Percentiles rank a stretch among this genome's conserved stretches.
phyloP scores from a whole-genome alignment of 2,113 vertebrate species.

The Sander lucioperca region DNA sequence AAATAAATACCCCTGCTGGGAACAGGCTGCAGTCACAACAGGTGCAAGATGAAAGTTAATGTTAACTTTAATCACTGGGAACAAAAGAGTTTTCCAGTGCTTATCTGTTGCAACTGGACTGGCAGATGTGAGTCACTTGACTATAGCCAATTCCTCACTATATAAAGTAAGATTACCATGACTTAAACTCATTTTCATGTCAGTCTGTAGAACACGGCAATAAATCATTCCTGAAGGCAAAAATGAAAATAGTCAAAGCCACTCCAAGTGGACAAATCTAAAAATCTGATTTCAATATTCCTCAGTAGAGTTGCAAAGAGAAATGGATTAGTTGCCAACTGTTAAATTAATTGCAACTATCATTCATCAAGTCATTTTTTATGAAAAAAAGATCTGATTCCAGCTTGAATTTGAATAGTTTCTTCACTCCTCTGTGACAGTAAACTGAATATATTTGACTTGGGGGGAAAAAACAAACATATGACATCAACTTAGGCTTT shows the following conservation, averaged over 20 bases:
- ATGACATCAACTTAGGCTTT: too few relatives aligned
- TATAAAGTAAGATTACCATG: constrained; percentile 35
- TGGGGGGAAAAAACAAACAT: too few relatives aligned
- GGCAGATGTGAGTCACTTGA: constrained; percentile 45
- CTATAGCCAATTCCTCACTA: constrained; percentile 45
- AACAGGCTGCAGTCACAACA: constrained; percentile 35
- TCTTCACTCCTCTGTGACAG: too few relatives aligned
- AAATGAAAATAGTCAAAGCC: constrained; percentile 27
- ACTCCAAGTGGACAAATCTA: constrained; percentile 27
- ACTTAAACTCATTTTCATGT: constrained; percentile 23
- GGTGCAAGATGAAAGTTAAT: constrained; percentile 52
- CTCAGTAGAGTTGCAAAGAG: not conserved
- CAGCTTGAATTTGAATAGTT: too few relatives aligned
- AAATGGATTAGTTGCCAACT: too few relatives aligned
- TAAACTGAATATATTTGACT: too few relatives aligned
- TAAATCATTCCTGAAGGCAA: constrained; percentile 24
- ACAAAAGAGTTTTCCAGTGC: constrained; percentile 26
- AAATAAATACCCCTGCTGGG: constrained; percentile 14
- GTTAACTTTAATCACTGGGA: constrained; percentile 35
- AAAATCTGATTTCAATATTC: constrained; percentile 5
- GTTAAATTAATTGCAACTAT: too few relatives aligned
- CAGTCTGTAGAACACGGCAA: not conserved
- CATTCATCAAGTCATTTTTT: too few relatives aligned
- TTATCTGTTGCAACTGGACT: constrained; percentile 40
- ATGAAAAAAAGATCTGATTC: too few relatives aligned